Evolutionary conservation across 2,888 invertebrate genomes (phyloP), one percentile per base, ranked within the genome.

Genomic region (Drosophila nr. perissopoda): DNA sequence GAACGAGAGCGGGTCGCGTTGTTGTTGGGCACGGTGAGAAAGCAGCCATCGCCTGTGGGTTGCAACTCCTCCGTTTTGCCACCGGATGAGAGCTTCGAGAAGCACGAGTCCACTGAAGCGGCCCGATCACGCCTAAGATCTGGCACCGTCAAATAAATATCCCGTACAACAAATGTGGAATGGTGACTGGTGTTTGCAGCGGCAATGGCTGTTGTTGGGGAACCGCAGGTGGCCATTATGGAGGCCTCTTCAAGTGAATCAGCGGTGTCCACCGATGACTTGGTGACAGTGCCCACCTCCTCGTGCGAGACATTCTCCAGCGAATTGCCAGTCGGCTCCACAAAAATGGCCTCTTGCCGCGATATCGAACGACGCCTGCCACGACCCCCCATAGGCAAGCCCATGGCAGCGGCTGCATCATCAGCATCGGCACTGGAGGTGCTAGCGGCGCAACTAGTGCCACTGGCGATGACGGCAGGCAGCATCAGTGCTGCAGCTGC

Each of bases 71-170:
- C 92, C 27, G 96, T 95, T 92, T 96, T 95, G 64, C 95, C 95
- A 76, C 95, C 95, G 56, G 96, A 96, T 31, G 95, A 95, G 60
- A 96, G 95, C 93, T 96, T 96, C 68, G 96, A 95, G 92, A 97
- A 97, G 91, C 97, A 96, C 25, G 97, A 97, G 92, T 97, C 97
- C 2, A 98, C 97, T 0, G 97, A 97, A 38, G 97, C 97, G 25
- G 97, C 97, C 25, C 97, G 95, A 91, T 97, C 97, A 33, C 97
- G 95, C 91, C 96, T 96, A 79, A 97, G 93, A 88, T 97, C 97
- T 48, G 97, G 97, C 72, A 97, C 97, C 68, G 96, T 95, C 52
- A 97, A 93, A 91, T 96, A 96, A 76, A 96, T 96, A 85, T 96
- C 96, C 72, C 95, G 94, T 10, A 96, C 96, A 56, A 92, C 92